phyloP scores from a whole-genome alignment of 2,888 invertebrate species.

The Polymixis flavicincta region DNA sequence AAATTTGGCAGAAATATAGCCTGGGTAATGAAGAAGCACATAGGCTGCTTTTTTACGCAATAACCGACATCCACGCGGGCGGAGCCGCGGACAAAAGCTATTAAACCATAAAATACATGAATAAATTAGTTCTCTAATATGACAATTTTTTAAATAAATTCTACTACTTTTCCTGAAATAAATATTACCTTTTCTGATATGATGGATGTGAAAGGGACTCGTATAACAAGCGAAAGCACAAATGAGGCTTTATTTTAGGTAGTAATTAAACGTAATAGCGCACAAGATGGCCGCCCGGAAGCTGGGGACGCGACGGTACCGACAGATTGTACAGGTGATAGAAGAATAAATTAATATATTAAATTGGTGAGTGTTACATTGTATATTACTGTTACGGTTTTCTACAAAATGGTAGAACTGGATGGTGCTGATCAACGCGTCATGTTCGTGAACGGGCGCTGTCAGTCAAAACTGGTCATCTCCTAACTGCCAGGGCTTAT shows the following conservation, averaged over 20 bases:
- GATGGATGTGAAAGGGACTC: neutral
- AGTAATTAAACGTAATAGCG: slow-evolving; percentile 86
- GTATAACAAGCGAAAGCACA: slow-evolving; percentile 24
- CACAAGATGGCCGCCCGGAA: slow-evolving; percentile 85
- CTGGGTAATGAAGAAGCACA: no score
- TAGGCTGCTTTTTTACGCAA: no score
- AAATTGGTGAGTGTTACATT: neutral
- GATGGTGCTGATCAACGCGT: no score
- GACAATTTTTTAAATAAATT: neutral
- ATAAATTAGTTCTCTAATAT: neutral
- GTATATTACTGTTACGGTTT: no score
- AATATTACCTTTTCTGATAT: neutral
- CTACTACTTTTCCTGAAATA: neutral
- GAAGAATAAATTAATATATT: slow-evolving; percentile 19
- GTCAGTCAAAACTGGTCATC: no score
- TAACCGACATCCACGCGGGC: no score
- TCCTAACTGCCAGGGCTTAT: no score
- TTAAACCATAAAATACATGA: neutral
- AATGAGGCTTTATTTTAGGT: slow-evolving; percentile 69
- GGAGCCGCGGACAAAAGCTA: no score
- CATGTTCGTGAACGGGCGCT: no score
- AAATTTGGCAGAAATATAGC: no score
- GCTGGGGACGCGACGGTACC: slow-evolving; percentile 65
- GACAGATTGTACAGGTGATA: slow-evolving; percentile 51
- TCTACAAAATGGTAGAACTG: no score